Evolutionary conservation across 2,113 vertebrate species (phyloP).

Genomic region (Anolis carolinensis): DNA sequence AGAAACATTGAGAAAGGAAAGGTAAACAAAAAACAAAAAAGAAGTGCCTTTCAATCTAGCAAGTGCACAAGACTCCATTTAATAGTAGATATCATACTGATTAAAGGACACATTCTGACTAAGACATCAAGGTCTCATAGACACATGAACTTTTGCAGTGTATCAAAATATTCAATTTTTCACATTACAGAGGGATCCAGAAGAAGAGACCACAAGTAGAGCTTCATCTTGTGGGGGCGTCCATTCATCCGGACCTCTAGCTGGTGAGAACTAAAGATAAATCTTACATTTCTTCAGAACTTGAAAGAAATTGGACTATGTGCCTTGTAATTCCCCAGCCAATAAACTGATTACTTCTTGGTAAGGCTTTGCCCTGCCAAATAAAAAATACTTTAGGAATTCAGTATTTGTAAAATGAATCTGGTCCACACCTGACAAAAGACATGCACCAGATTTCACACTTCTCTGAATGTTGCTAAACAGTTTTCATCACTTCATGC

Average conservation of each 20-base stretch:
- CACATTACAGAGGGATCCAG: not conserved
- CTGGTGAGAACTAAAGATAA: not conserved
- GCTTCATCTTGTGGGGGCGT: not conserved
- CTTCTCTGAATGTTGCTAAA: not conserved
- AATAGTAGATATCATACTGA: not conserved
- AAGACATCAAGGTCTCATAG: not conserved
- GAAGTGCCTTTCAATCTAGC: not conserved
- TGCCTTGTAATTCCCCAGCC: no score
- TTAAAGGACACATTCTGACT: not conserved
- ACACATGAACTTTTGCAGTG: not conserved
- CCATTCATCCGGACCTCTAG: not conserved
- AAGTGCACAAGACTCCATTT: not conserved
- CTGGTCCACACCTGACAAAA: not conserved
- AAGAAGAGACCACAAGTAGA: not conserved
- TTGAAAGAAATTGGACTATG: no score
- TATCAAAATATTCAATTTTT: slow-evolving; percentile 7
- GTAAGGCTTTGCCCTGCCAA: not conserved
- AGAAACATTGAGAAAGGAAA: slow-evolving; percentile 9
- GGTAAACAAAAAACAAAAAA: not conserved
- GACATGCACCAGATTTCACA: not conserved
- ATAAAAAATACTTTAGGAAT: not conserved
- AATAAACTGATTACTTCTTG: not conserved
- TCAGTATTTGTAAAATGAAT: not conserved
- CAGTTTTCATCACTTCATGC: not conserved
- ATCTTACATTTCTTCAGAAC: not conserved